Evolutionary conservation across 2,888 invertebrate species (phyloP).

Genomic region (Megalurothrips usitatus): DNA sequence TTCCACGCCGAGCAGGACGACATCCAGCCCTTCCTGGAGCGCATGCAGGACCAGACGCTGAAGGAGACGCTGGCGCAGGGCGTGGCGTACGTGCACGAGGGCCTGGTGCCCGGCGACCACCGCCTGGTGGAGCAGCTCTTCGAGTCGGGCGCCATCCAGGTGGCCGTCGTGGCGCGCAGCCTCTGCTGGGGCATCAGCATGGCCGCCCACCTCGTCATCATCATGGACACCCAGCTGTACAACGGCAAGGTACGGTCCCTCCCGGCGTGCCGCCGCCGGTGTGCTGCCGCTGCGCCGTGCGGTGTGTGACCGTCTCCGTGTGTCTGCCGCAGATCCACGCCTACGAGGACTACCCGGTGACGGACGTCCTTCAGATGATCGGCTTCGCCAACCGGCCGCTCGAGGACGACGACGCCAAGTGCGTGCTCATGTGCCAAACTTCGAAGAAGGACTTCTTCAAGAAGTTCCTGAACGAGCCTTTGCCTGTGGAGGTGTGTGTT

Average conservation of each 20-base stretch:
- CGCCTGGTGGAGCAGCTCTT: slow-evolving; percentile 90
- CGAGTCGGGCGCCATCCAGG: slow-evolving; percentile 86
- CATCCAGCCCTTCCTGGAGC: slow-evolving; percentile 80
- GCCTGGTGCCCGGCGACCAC: slow-evolving; percentile 77
- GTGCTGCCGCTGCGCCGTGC: not conserved
- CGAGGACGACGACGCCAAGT: slow-evolving; percentile 88
- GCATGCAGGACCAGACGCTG: slow-evolving; percentile 83
- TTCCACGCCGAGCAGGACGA: slow-evolving; percentile 83
- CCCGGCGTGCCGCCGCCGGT: slow-evolving; percentile 30
- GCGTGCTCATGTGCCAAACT: slow-evolving; percentile 93
- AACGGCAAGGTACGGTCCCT: slow-evolving; percentile 62
- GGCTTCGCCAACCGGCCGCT: slow-evolving; percentile 91
- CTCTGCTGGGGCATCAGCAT: slow-evolving; percentile 91
- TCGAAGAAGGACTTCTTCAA: slow-evolving; percentile 99
- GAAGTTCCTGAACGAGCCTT: slow-evolving; percentile 93
- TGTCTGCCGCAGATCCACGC: slow-evolving; percentile 55
- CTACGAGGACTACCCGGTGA: slow-evolving; percentile 97
- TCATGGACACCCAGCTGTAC: slow-evolving; percentile 94
- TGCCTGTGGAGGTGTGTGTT: slow-evolving; percentile 77
- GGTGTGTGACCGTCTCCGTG: not conserved
- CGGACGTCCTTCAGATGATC: slow-evolving; percentile 96
- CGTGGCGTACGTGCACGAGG: slow-evolving; percentile 96
- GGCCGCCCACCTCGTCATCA: slow-evolving; percentile 86
- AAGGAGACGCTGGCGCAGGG: slow-evolving; percentile 91
- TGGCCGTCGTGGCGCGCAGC: slow-evolving; percentile 87